Base-by-base conservation (phyloP, 2,888 invertebrate genomes). In the Iselma pallidipennis region DNA sequence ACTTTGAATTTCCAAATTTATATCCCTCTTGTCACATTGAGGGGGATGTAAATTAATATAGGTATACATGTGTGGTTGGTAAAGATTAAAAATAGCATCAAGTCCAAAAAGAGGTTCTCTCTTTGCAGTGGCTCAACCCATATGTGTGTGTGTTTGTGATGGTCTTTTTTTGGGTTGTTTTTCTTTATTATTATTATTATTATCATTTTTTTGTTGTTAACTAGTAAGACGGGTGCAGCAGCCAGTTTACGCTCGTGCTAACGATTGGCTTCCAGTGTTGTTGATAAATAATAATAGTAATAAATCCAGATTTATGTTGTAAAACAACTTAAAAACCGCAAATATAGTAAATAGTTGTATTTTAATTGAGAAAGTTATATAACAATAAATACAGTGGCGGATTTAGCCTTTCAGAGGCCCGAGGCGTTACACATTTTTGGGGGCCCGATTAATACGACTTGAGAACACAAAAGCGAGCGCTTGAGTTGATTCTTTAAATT, bases 161-260 rank as follows among this genome's bases (percentile, higher is more conserved):
- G 23, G 21, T 23, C 21, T 45, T 45, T 23, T 23, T 42, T 42
- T 16, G 16, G 14, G 2, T 10, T 16, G 19, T 42, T 42, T 19
- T 49, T 14, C 16, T 56, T 6, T 37, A 26, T 54, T 56, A 52
- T 59, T 61, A 55, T 52, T 53, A n/a, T n/a, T n/a, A n/a, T n/a
- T n/a, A n/a, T n/a, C n/a, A n/a, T 45, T 33, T 21, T 55, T 45
- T n/a, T 19, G n/a, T 63, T 6, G 7, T 33, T 14, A 16, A 45
- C 12, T 23, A 45, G 4, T 12, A 45, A 23, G 28, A 54, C 49
- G 59, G 56, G 50, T 54, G 60, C 57, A 60, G 56, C 57, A 54
- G 28, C 51, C 58, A 61, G 61, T 61, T 61, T 61, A 61, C 64
- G 64, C 64, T 64, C 64, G 64, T 64, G 64, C 64, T 55, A 55